These are phyloP conservation scores for Drosophila littoralis DNA, from an alignment of 1,140 invertebrate species.

Conservation along the genomic window DNA sequence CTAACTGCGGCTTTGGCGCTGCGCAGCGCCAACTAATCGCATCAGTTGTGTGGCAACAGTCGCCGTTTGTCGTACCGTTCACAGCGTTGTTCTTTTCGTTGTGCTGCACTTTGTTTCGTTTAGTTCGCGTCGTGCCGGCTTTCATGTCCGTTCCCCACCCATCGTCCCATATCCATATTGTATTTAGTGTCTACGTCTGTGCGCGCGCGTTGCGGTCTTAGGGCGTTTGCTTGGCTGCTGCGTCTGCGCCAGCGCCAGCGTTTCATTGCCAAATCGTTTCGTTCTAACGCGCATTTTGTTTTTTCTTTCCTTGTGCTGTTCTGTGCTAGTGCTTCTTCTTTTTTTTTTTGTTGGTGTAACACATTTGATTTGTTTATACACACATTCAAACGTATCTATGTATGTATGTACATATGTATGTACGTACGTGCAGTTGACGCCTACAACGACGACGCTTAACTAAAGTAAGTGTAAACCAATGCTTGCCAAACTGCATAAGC, in stretches of 20 bases:
- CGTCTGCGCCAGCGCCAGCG: constrained; percentile 19
- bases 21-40: constrained; percentile 41
- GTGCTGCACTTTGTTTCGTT: constrained; percentile 22
- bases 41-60: constrained; percentile 73
- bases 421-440: neutral
- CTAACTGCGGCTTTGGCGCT: constrained; percentile 36
- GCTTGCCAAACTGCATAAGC: constrained; percentile 16
- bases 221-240: constrained; percentile 6
- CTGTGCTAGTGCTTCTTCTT: constrained; percentile 19
- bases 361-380: constrained; percentile 15
- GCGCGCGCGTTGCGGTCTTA: constrained; percentile 56
- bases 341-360: constrained; percentile 7
- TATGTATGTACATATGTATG: constrained; percentile 6
- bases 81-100: constrained; percentile 43
- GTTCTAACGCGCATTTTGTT: constrained; percentile 33
- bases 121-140: constrained; percentile 2
- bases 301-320: constrained; percentile 32
- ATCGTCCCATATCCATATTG: constrained; percentile 9
- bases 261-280: constrained; percentile 13
- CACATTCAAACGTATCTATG: neutral
- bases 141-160: neutral
- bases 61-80: constrained; percentile 59
- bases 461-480: constrained; percentile 44
- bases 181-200: constrained; percentile 13
- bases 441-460: neutral